A percentile compares a stretch with the other conserved stretches of the same genome.
Evolutionary conservation across 2,113 vertebrate species (phyloP).

Genomic region (Sinocyclocheilus rhinocerous): DNA sequence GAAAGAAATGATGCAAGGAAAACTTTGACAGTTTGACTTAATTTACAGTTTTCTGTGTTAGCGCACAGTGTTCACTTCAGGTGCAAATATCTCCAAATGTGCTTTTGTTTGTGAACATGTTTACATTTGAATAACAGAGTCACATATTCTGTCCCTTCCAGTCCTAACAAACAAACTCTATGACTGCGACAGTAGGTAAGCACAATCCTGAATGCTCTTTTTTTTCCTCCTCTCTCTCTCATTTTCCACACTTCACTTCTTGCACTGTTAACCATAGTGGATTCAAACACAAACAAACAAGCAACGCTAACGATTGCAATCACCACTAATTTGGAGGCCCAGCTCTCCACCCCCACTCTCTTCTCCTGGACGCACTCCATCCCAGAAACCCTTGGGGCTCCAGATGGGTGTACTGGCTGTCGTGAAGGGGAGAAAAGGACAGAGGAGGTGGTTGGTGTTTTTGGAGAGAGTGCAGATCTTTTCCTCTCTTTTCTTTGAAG

Average conservation of each 20-base stretch:
- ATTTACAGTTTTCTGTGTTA: background rate
- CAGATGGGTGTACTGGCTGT: conserved; percentile 33
- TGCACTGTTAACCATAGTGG: conserved; percentile 49
- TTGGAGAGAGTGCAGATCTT: background rate
- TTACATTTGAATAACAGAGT: background rate
- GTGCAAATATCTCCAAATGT: background rate
- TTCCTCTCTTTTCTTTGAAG: conserved; percentile 10
- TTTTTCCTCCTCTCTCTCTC: background rate
- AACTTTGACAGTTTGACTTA: background rate
- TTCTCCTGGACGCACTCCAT: conserved; percentile 15
- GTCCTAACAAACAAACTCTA: background rate
- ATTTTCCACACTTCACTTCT: conserved; percentile 47
- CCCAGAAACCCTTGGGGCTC: conserved; percentile 34
- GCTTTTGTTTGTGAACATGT: background rate
- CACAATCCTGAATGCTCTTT: background rate
- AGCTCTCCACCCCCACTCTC: conserved; percentile 25
- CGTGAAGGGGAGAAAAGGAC: conserved; percentile 16
- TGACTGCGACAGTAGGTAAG: background rate
- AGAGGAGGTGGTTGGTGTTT: conserved; percentile 27
- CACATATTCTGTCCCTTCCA: background rate
- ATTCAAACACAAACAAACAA: conserved; percentile 60
- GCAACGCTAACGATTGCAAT: conserved; percentile 52
- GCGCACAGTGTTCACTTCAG: background rate
- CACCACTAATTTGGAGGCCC: conserved; percentile 54
- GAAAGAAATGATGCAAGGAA: background rate